Evolutionary conservation across 2,797 vertebrate species (phyloP).

Genomic region (Dendrocincla fuliginosa): DNA sequence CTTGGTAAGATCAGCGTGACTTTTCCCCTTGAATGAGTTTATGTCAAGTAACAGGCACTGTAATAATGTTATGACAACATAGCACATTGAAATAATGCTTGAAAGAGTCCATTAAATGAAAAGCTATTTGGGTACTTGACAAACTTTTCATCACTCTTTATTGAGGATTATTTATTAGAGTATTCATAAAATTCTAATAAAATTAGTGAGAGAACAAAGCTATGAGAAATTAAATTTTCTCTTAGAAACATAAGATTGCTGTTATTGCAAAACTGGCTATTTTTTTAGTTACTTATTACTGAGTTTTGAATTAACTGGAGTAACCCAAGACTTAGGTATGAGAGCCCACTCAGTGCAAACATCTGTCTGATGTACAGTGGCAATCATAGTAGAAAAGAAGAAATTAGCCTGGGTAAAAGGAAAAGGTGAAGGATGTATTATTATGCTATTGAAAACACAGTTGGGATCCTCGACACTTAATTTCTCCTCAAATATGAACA

Average conservation of each 20-base stretch:
- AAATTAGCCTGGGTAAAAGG: neutral
- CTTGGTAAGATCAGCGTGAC: neutral
- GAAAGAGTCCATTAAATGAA: neutral
- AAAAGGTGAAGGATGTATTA: neutral
- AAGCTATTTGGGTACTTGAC: neutral
- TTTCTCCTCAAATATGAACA: neutral
- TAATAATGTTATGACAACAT: neutral
- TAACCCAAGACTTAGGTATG: neutral
- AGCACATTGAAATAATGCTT: slow-evolving; percentile 1
- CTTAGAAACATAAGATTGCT: neutral
- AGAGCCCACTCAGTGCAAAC: neutral
- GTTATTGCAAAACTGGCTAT: neutral
- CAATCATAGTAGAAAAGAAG: neutral
- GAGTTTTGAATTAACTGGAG: neutral
- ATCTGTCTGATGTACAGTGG: neutral
- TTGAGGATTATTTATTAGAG: neutral
- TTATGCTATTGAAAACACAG: neutral
- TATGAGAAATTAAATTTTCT: neutral
- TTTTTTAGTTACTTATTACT: neutral
- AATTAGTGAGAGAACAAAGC: neutral
- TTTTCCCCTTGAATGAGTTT: slow-evolving; percentile 25
- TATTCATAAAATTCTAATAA: neutral
- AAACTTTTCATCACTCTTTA: neutral
- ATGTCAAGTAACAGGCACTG: neutral
- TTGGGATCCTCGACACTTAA: neutral